Conservation (phyloP, 2,113 vertebrate species). For the Nothocercus julius region DNA sequence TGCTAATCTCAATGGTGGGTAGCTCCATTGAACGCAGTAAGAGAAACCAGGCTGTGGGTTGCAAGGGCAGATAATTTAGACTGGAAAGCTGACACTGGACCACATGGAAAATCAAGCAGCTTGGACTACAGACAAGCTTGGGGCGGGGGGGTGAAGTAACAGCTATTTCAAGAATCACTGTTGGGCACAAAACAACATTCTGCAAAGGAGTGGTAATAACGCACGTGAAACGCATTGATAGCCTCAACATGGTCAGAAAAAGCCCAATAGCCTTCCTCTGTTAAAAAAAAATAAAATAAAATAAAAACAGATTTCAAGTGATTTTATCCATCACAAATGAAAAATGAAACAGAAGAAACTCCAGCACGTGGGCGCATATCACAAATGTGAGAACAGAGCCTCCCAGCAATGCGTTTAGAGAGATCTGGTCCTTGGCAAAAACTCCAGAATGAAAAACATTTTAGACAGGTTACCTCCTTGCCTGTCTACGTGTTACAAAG, state of each 20-base stretch:
- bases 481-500: neutral
- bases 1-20: neutral
- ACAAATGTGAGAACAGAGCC: neutral
- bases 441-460: conserved; percentile 1
- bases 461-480: neutral
- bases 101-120: neutral
- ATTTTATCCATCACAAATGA: neutral
- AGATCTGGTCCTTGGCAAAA: neutral
- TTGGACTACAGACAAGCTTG: neutral
- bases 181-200: neutral
- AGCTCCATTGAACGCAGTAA: neutral
- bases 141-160: neutral
- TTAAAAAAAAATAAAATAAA: neutral
- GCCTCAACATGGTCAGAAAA: neutral
- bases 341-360: neutral
- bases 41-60: neutral
- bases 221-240: neutral
- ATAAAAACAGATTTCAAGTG: neutral
- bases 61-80: neutral
- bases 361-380: neutral
- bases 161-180: neutral
- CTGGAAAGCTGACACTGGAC: neutral
- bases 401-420: neutral
- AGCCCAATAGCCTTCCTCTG: neutral
- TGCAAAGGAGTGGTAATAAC: neutral